Conservation (phyloP, 2,113 vertebrate genomes). For the Agapornis roseicollis region DNA sequence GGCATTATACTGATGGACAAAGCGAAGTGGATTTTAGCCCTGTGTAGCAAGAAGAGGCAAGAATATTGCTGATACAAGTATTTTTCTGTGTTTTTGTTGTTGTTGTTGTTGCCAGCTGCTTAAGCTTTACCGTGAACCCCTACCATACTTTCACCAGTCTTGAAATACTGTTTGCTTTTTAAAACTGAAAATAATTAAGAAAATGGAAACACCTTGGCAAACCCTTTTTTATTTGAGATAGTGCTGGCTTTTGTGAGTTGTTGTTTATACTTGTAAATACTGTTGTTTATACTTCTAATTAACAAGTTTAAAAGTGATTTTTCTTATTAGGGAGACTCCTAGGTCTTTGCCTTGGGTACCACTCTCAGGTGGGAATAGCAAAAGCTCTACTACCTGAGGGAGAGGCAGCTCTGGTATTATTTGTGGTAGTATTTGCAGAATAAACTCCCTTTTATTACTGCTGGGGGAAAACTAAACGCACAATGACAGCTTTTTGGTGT, state of each 20-base stretch:
- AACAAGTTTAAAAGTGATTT: neutral
- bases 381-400: neutral
- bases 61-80: neutral
- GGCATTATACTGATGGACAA: slow-evolving; percentile 39
- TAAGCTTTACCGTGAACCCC: neutral
- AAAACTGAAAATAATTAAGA: neutral
- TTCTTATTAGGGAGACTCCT: neutral
- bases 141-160: neutral
- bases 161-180: neutral
- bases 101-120: neutral
- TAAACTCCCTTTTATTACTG: neutral
- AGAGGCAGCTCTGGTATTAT: neutral
- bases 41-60: neutral
- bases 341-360: neutral
- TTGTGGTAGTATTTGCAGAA: neutral
- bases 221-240: neutral
- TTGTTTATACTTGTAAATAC: neutral
- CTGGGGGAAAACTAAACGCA: neutral
- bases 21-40: neutral
- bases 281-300: neutral
- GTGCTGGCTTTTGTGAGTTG: neutral
- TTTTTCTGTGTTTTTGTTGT: neutral
- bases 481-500: neutral
- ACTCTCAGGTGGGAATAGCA: neutral
- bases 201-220: neutral